Base-by-base conservation (phyloP, 2,113 vertebrate species). In the Carassius carassius region DNA sequence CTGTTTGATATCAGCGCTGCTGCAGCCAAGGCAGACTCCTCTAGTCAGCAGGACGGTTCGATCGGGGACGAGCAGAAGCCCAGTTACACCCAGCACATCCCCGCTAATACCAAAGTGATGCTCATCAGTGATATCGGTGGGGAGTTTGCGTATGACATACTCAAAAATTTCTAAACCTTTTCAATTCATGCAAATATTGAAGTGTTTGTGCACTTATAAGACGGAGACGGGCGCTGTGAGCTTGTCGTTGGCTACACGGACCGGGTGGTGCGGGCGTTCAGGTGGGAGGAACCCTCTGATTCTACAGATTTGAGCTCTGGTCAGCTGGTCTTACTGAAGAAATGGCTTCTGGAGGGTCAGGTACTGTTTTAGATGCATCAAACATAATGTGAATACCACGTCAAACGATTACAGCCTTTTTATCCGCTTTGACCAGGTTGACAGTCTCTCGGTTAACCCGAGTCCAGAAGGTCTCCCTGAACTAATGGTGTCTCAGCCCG, bases 281-380 rank as follows among this genome's bases (percentile, higher is more conserved):
- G 98, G 11, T 99, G 98, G 98, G 97, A 98, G 75, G 96, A 98
- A 81, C 90, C 92, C 0, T 89, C 92, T 0, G 97, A 99, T 1
- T 72, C 89, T 8, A 85, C 95, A 0, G 97, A 98, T 4, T 87
- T 93, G 10, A 70, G 93, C 5, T 91, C 92, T 0, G 97, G 97
- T 29, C 97, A 98, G 83, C 91, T 99, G 90, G 91, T 99, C 5
- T 93, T 96, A 25, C 93, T 99, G 81, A 99, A 99, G 93, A 99
- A 99, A 82, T 99, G 98, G 98, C 95, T 97, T 35, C 93, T 99
- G 87, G 98, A 99, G 89, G 97, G 98, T 56, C 98, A 99, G 97
- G 98, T 98, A 93, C 16, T 69, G 41, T 77, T 3, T 1, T 29
- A 9, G 17, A 67, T 25, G 47, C 19, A 21, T 16, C 25, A 6